These are phyloP conservation scores for Gnathonemus longibarbis DNA, from an alignment of 2,113 vertebrate genomes.

Conservation along the genomic window DNA sequence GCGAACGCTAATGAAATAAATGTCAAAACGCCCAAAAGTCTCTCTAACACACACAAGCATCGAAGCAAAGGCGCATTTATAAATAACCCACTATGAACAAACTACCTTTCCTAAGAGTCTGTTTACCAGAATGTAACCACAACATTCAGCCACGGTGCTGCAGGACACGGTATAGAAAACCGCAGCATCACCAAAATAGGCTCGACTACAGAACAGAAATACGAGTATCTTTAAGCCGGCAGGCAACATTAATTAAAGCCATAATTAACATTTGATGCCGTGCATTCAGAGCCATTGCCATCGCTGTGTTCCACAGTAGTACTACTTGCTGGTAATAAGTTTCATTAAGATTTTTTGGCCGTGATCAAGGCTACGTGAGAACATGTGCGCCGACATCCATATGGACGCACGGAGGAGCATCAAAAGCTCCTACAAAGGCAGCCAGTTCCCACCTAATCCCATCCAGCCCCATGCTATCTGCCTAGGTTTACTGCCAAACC, in stretches of 20 bases:
- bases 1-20: neutral
- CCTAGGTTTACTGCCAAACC: neutral
- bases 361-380: neutral
- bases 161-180: neutral
- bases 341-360: neutral
- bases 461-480: neutral
- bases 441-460: neutral
- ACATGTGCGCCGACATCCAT: neutral
- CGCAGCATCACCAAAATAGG: neutral
- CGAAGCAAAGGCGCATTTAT: neutral
- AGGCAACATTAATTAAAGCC: neutral
- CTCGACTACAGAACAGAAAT: neutral
- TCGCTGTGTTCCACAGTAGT: neutral
- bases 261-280: neutral
- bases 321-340: neutral
- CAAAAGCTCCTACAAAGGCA: neutral
- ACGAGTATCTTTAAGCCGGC: neutral
- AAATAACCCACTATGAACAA: neutral
- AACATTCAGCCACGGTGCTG: neutral
- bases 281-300: neutral
- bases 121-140: neutral
- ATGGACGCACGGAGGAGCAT: neutral
- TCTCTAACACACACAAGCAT: neutral
- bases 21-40: neutral
- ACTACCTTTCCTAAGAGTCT: neutral